These are phyloP conservation scores for Onychomys torridus DNA, from an alignment of 2,797 vertebrate species.

Conservation along the genomic window DNA sequence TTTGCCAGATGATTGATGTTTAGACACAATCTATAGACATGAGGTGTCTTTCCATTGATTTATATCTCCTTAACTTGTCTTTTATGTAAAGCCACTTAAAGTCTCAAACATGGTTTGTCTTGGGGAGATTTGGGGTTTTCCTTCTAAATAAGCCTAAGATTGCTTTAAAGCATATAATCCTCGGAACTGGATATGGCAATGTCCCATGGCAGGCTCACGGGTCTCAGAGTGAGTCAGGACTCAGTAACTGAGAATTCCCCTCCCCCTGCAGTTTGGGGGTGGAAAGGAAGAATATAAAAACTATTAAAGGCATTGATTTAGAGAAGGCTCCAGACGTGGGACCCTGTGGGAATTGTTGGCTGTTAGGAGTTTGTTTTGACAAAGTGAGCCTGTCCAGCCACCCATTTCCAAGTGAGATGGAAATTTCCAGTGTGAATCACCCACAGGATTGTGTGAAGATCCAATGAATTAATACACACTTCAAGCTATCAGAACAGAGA, in stretches of 20 bases:
- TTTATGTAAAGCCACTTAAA: not conserved
- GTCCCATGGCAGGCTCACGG: not conserved
- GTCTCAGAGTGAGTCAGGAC: not conserved
- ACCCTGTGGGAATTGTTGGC: not conserved
- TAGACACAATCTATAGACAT: not conserved
- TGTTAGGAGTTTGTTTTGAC: not conserved
- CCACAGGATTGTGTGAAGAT: not conserved
- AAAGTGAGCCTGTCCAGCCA: not conserved
- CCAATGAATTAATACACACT: not conserved
- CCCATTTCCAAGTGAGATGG: not conserved
- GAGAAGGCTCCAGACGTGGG: not conserved
- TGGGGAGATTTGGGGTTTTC: not conserved
- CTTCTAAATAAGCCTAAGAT: not conserved
- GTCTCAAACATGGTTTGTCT: not conserved
- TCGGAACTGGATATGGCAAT: accelerated
- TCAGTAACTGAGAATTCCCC: not conserved
- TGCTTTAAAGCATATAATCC: not conserved
- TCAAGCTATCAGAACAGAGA: not conserved
- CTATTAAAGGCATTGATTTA: not conserved
- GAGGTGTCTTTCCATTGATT: not conserved
- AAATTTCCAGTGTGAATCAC: not conserved
- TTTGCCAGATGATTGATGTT: not conserved
- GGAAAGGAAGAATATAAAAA: not conserved
- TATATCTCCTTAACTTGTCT: not conserved
- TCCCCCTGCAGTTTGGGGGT: not conserved